These are phyloP conservation scores for Myotis findleyi DNA, from an alignment of 2,797 vertebrate species.

Conservation along the genomic window DNA sequence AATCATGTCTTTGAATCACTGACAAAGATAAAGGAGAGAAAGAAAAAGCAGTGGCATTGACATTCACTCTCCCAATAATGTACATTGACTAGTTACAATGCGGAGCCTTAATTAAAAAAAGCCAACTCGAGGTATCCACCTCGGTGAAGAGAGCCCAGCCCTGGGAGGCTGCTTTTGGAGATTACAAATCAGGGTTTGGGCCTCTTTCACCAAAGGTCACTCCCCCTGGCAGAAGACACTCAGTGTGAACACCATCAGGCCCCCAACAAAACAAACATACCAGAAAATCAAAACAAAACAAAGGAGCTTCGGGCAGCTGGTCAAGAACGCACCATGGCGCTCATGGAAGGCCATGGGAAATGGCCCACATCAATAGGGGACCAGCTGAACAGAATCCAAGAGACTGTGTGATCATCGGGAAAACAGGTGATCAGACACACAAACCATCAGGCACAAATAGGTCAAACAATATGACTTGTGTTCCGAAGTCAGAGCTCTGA, in stretches of 20 bases:
- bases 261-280: background rate
- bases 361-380: background rate
- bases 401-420: background rate
- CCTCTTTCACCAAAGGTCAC: conserved; percentile 61
- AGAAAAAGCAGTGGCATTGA: conserved; percentile 98
- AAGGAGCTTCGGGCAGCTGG: background rate
- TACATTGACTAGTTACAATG: conserved; percentile 99
- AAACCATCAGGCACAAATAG: background rate
- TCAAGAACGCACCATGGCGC: accelerated
- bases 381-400: accelerated
- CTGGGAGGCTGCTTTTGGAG: conserved; percentile 70
- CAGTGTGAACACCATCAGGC: background rate
- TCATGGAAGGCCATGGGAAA: background rate
- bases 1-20: conserved; percentile 99
- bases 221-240: conserved; percentile 37
- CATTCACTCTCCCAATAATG: conserved; percentile 99
- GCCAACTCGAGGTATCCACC: conserved; percentile 86
- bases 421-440: background rate
- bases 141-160: conserved; percentile 67
- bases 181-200: conserved; percentile 80
- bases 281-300: background rate
- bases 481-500: background rate
- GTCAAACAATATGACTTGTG: background rate
- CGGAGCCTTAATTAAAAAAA: conserved; percentile 99
- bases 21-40: conserved; percentile 99